phyloP scores from a whole-genome alignment of 2,797 vertebrate genomes.

The Champsocephalus gunnari region DNA sequence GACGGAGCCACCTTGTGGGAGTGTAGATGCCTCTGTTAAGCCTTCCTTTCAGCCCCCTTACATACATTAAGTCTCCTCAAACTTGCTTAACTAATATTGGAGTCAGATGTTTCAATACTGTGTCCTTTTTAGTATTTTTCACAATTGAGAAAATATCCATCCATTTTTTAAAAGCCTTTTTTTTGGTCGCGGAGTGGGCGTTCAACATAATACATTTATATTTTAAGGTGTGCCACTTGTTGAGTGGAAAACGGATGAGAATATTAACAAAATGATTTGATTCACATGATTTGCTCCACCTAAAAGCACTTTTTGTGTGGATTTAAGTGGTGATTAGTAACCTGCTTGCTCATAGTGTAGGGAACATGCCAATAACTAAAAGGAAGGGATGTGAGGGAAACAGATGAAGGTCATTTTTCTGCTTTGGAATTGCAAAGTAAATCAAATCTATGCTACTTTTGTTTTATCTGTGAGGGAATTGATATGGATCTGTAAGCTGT shows the following conservation, averaged over 20 bases:
- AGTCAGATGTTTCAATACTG: slow-evolving; percentile 19
- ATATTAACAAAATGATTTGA: slow-evolving; percentile 53
- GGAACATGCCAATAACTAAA: slow-evolving; percentile 1
- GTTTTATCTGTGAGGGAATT: background rate
- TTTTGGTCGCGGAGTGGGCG: slow-evolving; percentile 7
- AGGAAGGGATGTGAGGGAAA: background rate
- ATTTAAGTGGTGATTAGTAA: slow-evolving; percentile 25
- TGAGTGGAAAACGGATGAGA: slow-evolving; percentile 50
- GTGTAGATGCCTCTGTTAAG: background rate
- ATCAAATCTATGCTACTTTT: background rate
- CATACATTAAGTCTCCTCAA: slow-evolving; percentile 7
- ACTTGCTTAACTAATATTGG: slow-evolving; percentile 35
- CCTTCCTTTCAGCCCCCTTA: background rate
- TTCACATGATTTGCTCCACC: slow-evolving; percentile 42
- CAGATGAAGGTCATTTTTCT: background rate
- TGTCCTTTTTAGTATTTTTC: slow-evolving; percentile 22
- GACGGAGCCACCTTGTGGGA: too few species aligned
- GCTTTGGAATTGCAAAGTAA: background rate
- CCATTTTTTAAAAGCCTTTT: background rate
- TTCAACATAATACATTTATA: slow-evolving; percentile 63
- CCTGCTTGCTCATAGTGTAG: slow-evolving; percentile 3
- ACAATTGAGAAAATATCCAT: slow-evolving; percentile 30
- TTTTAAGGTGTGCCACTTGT: slow-evolving; percentile 54
- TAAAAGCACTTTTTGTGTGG: slow-evolving; percentile 27
- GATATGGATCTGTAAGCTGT: background rate